A percentile compares a stretch with the other conserved stretches of the same genome.
phyloP scores from a whole-genome alignment of 2,113 vertebrate genomes.

The Nibea albiflora region DNA sequence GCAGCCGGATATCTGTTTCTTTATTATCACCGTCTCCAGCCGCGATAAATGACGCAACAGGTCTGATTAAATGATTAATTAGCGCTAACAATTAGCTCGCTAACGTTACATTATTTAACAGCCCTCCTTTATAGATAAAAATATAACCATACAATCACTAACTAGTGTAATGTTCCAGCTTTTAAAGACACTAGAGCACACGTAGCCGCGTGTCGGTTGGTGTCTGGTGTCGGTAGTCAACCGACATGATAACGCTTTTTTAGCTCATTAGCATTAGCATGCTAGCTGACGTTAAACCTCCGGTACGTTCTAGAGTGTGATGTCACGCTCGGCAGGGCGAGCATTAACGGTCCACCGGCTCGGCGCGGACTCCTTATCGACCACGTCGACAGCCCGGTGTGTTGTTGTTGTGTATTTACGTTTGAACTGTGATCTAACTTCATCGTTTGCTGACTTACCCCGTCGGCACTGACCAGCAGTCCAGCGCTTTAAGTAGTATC shows the following conservation, averaged over 20 bases:
- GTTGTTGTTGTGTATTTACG: neutral
- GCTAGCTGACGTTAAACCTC: slow-evolving; percentile 39
- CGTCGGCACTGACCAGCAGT: slow-evolving; percentile 18
- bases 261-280: slow-evolving; percentile 51
- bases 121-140: neutral
- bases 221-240: no score
- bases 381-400: neutral
- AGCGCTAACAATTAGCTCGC: neutral
- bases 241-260: neutral
- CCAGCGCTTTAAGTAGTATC: slow-evolving; percentile 29
- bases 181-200: neutral
- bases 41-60: neutral
- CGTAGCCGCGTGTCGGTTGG: neutral
- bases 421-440: neutral
- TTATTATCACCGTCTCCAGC: neutral
- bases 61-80: neutral
- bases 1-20: neutral
- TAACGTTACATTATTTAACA: neutral
- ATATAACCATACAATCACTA: neutral
- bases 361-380: neutral
- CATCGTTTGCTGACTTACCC: slow-evolving; percentile 45
- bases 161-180: no score
- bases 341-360: neutral
- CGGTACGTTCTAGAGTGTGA: slow-evolving; percentile 5
- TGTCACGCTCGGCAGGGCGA: neutral